Conservation (phyloP, 2,797 vertebrate genomes). For the Numenius phaeopus region DNA sequence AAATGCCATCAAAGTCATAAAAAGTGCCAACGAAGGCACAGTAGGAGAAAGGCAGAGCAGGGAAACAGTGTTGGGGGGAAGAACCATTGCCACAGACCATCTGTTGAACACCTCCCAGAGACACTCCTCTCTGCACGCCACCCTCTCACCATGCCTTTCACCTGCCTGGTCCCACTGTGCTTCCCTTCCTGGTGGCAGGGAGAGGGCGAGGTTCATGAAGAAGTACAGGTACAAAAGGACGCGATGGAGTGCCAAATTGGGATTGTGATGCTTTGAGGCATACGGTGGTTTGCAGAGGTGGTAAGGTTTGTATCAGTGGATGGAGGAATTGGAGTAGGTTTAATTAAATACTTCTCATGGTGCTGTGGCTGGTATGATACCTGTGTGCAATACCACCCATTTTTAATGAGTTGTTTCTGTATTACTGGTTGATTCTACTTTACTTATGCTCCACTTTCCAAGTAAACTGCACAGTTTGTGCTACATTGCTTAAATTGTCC, state of each 20-base stretch:
- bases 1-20: background rate
- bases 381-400: background rate
- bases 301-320: background rate
- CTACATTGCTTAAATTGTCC: background rate
- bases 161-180: background rate
- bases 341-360: background rate
- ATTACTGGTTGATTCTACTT: background rate
- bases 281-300: background rate
- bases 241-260: background rate
- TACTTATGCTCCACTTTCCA: background rate
- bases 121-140: background rate
- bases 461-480: background rate
- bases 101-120: background rate
- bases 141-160: background rate
- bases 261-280: background rate
- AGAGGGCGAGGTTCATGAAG: background rate
- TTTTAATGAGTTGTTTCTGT: background rate
- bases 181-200: background rate
- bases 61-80: accelerated
- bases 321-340: background rate
- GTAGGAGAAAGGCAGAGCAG: background rate
- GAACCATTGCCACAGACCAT: background rate
- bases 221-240: background rate
- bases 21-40: background rate
- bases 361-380: background rate